A percentile compares a stretch with the other conserved stretches of the same genome.
Conservation (phyloP, 2,797 vertebrate genomes). For the Falco berigora region DNA sequence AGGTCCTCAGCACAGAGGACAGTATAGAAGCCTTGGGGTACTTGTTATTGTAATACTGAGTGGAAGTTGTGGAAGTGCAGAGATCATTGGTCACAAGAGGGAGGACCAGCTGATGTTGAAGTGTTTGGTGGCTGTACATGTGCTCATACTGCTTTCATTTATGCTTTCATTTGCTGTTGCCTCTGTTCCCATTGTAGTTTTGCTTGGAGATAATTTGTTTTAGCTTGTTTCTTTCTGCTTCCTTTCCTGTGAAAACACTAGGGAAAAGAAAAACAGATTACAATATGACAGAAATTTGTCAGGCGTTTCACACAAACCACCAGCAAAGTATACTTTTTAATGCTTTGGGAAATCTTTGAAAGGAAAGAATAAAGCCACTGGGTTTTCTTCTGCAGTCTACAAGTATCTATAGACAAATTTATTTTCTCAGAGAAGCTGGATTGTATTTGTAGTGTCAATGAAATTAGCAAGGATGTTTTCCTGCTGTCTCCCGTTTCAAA, state of each 20-base stretch:
- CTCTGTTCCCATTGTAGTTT: background rate
- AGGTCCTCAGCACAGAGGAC: background rate
- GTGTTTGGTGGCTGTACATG: background rate
- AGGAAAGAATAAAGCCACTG: background rate
- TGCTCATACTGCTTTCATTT: background rate
- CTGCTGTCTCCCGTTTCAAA: conserved; percentile 1
- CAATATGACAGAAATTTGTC: background rate
- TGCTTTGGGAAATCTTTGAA: background rate
- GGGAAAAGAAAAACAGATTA: background rate
- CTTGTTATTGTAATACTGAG: background rate
- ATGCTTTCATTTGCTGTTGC: background rate
- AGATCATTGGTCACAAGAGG: background rate
- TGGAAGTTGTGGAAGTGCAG: background rate
- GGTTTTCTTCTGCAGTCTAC: background rate
- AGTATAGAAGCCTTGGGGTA: background rate
- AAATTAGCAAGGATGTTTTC: background rate
- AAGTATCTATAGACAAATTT: background rate
- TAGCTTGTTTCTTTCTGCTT: background rate
- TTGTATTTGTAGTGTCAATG: background rate
- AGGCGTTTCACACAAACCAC: background rate
- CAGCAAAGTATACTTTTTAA: background rate
- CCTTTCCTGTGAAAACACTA: background rate
- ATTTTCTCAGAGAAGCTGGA: conserved; percentile 5
- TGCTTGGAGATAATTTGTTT: background rate
- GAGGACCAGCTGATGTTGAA: background rate